phyloP scores from a whole-genome alignment of 2,113 vertebrate species.

The Kryptolebias marmoratus region DNA sequence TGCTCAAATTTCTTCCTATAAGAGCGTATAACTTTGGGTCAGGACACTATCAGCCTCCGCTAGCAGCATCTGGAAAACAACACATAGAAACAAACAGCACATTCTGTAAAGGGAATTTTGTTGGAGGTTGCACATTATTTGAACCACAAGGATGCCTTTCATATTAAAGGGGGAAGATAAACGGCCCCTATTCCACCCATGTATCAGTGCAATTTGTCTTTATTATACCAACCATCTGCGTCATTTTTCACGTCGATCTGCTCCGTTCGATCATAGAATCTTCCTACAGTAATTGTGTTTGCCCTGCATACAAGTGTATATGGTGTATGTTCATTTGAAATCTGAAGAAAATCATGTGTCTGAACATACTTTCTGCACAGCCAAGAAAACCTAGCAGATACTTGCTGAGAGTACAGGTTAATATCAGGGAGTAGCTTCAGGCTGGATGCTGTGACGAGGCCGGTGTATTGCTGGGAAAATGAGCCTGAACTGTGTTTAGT shows the following conservation, averaged over 20 bases:
- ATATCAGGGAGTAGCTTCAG: conserved; percentile 14
- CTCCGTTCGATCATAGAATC: conserved; percentile 8
- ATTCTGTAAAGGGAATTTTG: no score
- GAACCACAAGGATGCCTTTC: conserved; percentile 23
- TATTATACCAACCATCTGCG: conserved; percentile 19
- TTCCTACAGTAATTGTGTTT: not conserved
- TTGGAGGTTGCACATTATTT: conserved; percentile 14
- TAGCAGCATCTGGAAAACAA: not conserved
- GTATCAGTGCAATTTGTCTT: conserved; percentile 49
- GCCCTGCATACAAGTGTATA: not conserved
- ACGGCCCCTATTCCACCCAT: conserved; percentile 32
- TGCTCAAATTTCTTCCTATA: no score
- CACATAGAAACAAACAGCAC: not conserved
- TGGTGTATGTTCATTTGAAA: conserved; percentile 13
- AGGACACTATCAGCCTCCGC: conserved; percentile 14
- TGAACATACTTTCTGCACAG: conserved; percentile 8
- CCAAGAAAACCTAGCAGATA: conserved; percentile 6
- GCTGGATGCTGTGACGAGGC: conserved; percentile 15
- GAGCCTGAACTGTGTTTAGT: conserved; percentile 35
- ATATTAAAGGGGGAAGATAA: conserved; percentile 34
- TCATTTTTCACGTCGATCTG: conserved; percentile 35
- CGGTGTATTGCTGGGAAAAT: conserved; percentile 36
- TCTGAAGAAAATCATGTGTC: conserved; percentile 1
- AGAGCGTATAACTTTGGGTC: no score
- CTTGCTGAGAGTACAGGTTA: conserved; percentile 28